Evolutionary conservation across 2,888 invertebrate genomes (phyloP), one percentile per base, ranked within the genome.

Genomic region (Hyalella azteca): DNA sequence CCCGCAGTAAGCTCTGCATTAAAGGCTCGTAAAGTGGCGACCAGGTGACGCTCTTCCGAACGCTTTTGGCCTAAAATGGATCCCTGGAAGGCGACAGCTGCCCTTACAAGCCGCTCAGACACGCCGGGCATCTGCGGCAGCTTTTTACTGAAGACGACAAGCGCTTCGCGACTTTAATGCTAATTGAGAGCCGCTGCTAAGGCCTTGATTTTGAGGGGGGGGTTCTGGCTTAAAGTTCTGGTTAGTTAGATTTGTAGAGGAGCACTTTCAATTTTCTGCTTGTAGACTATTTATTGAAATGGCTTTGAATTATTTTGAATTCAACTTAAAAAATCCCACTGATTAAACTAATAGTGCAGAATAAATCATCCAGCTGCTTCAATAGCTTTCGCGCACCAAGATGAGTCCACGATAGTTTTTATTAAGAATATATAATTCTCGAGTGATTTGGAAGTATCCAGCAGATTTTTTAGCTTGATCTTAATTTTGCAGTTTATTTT

Each of bases 1-100:
- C 66, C 29, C 66, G 66, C 66, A 66, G 29, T 66, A 66, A 66
- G 36, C 66, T 66, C 66, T 66, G 66, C 66, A 66, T 66, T 66
- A 66, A 66, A 66, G 66, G 66, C 66, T 66, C 66, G 66, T 66
- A 66, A 66, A 66, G 36, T 66, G 66, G 22, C 36, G 66, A 66
- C 66, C 36, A 66, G 66, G 66, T 29, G 36, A 66, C 32, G 29
- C 36, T 66, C 66, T 66, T 66, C 66, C 32, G 66, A 66, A 66
- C 66, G 36, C 66, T 66, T 66, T 66, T 36, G 36, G n/a, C 36
- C 29, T 66, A 66, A 45, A 66, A 66, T 66, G 66, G 66, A 66
- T 66, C 66, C 66, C 66, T 66, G 36, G 32, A 29, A 15, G 36
- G 66, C 66, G 66, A 66, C 66, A 66, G 66, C 66, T 66, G 66